Base-by-base conservation (phyloP, 2,113 vertebrate genomes). In the Scolopax mira region DNA sequence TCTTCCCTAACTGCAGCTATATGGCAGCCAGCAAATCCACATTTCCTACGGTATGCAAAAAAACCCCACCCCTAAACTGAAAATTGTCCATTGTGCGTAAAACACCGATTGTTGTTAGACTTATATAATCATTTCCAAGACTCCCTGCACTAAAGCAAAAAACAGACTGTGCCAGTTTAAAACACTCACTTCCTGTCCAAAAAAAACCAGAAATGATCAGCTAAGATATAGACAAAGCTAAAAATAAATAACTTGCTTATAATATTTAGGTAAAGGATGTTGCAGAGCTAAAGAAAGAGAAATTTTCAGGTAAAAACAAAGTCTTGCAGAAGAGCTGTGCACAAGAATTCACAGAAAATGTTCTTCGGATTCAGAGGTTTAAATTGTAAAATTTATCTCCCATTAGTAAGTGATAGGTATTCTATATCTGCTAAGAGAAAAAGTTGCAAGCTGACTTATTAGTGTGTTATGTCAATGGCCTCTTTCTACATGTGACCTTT, bases 371-470 rank as follows among this genome's bases (percentile, higher is more conserved):
- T 84, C 57, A 69, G 9, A 86, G 44, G 2, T 10, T 57, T 77
- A 70, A 69, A 62, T 7, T 46, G 12, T 31, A 23, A 51, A 55
- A 46, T 24, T 78, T 52, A 41, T 61, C 24, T 88, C n/a, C n/a
- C 37, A 85, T 30, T 70, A 6, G 0, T n/a, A 73, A 62, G 22
- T 1, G 0, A 57, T 9, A 65, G 14, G 4, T 41, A 42, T 35
- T 79, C 44, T 44, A 57, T 57, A 64, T 44, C 16, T 52, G 21
- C 19, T 57, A 81, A 28, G 2, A 60, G 13, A 33, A 79, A 79
- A 87, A 69, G 35, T 39, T 82, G 13, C 28, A 58, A 42, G 8
- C 9, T 80, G 37, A 64, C 64, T 79, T 80, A 65, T 44, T 42
- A 41, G 4, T 39, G 9, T 25, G 30, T 51, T 91, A 55, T 78